These are phyloP conservation scores for Alouatta palliata DNA, from an alignment of 2,113 vertebrate genomes.

Conservation along the genomic window DNA sequence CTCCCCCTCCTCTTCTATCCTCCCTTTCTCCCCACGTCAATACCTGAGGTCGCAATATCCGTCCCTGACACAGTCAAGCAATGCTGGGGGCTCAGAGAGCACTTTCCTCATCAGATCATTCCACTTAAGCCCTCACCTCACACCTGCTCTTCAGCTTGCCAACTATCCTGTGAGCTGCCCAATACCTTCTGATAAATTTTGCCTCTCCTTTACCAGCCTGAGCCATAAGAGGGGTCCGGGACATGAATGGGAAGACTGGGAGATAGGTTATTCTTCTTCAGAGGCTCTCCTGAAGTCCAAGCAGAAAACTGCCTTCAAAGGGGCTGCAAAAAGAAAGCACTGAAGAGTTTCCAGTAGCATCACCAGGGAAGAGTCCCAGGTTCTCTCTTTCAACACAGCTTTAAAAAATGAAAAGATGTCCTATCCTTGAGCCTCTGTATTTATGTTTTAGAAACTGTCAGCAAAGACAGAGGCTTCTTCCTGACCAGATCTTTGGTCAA, in stretches of 20 bases:
- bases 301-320: background rate
- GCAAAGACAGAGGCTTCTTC: conserved; percentile 5
- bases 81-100: background rate
- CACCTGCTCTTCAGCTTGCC: background rate
- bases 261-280: background rate
- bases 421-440: background rate
- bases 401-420: background rate
- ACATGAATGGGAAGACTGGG: background rate
- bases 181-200: background rate
- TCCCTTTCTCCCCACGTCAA: background rate
- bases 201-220: background rate
- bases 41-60: background rate
- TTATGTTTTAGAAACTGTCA: background rate
- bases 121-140: background rate
- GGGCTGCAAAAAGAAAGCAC: background rate
- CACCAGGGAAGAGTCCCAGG: background rate
- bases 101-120: background rate
- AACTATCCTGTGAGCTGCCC: background rate
- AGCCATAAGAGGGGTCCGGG: background rate
- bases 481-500: background rate
- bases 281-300: background rate
- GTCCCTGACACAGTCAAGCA: background rate
- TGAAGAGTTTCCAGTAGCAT: background rate
- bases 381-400: background rate
- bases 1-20: background rate